Conservation (phyloP, 2,113 vertebrate genomes). For the Bombycilla garrulus region DNA sequence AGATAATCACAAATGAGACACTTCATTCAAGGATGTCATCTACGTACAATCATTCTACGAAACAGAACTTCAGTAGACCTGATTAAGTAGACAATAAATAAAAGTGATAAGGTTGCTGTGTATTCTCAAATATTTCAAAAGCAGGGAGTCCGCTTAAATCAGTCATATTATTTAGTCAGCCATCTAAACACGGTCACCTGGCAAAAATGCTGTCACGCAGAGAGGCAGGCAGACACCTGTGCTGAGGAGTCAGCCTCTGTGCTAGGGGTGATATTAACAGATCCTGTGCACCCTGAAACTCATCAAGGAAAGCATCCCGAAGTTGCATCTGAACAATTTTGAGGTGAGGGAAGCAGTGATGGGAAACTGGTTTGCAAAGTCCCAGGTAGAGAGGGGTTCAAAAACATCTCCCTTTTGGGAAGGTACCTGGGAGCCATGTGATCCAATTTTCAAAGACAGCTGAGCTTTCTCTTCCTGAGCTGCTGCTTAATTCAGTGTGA, state of each 20-base stretch:
- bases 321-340: neutral
- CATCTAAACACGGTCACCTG: neutral
- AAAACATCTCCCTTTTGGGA: neutral
- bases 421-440: neutral
- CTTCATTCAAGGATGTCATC: neutral
- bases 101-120: neutral
- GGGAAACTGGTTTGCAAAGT: neutral
- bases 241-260: neutral
- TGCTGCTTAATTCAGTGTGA: neutral
- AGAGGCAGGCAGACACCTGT: neutral
- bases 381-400: neutral
- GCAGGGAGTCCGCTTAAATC: neutral
- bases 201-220: neutral
- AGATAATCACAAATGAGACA: neutral
- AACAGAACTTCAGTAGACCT: neutral
- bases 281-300: neutral
- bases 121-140: neutral
- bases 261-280: neutral
- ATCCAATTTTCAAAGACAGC: neutral
- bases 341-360: neutral
- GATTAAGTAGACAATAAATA: neutral
- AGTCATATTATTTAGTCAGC: neutral
- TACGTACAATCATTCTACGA: neutral
- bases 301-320: neutral
- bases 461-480: neutral